These are phyloP conservation scores for Scotopteryx bipunctaria DNA, from an alignment of 2,888 invertebrate genomes.

Conservation along the genomic window DNA sequence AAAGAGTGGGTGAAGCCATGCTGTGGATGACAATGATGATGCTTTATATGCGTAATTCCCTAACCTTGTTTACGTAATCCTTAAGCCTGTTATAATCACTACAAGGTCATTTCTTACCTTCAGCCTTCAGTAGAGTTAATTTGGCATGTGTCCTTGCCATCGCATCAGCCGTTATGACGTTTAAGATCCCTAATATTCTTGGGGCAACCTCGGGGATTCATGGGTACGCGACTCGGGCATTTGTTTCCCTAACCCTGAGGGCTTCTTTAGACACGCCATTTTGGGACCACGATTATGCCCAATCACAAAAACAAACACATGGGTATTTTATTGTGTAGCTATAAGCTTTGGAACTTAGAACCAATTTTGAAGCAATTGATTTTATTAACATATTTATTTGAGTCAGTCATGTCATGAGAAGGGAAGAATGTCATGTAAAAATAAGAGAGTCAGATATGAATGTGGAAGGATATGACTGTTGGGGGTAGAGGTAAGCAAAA, in stretches of 20 bases:
- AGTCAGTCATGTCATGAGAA: no score
- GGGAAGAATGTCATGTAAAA: no score
- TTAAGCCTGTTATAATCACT: conserved; percentile 6
- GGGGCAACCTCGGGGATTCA: conserved; percentile 47
- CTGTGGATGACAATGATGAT: neutral
- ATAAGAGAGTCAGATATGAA: no score
- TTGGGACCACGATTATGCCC: neutral
- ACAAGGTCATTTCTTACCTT: conserved; percentile 20
- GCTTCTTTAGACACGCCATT: conserved; percentile 4
- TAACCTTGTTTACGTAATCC: conserved; percentile 7
- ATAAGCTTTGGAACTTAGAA: no score
- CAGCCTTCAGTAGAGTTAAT: conserved; percentile 36
- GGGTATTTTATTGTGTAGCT: no score
- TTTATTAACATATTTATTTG: no score
- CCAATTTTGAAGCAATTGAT: no score
- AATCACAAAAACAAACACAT: no score
- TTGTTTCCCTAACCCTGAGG: conserved; percentile 44
- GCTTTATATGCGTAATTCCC: neutral
- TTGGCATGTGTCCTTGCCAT: conserved; percentile 34
- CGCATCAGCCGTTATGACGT: conserved; percentile 38
- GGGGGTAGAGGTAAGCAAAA: no score
- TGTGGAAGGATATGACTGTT: no score
- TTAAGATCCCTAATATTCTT: conserved; percentile 45
- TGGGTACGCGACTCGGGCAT: conserved; percentile 43
- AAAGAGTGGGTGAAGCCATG: no score